Conservation (phyloP, 2,888 invertebrate genomes). For the Pristionchus exspectatus region DNA sequence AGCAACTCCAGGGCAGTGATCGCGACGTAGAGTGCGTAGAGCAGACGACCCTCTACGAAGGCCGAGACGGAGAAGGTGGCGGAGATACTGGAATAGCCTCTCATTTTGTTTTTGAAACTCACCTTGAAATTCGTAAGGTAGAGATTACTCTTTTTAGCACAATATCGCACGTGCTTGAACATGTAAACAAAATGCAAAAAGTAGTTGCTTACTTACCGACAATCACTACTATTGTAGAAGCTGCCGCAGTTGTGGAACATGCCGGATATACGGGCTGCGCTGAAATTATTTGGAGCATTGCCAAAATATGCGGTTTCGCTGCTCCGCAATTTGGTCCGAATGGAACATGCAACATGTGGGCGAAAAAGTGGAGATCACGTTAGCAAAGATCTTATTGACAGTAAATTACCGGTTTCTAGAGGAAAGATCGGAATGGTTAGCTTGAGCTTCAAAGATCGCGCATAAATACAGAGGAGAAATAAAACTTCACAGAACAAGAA, state of each 20-base stretch:
- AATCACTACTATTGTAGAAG: neutral
- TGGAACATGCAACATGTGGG: too few species aligned
- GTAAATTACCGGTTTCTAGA: neutral
- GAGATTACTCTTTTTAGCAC: too few species aligned
- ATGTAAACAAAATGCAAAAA: neutral
- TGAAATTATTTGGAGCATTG: neutral
- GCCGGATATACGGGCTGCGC: neutral
- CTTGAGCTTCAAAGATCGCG: neutral
- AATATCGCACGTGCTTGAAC: too few species aligned
- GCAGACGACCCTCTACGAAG: neutral
- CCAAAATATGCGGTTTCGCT: too few species aligned
- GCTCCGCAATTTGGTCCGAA: too few species aligned
- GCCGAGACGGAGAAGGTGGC: neutral
- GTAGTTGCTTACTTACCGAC: neutral
- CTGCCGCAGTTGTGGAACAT: slow-evolving; percentile 9
- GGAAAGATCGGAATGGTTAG: neutral
- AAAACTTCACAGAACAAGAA: neutral
- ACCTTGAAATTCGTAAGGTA: too few species aligned
- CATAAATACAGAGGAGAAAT: neutral
- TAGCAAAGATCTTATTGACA: neutral
- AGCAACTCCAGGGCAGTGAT: neutral
- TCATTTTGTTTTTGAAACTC: too few species aligned
- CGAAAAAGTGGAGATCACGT: too few species aligned
- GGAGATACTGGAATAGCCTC: neutral
- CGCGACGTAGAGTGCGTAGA: neutral